Base-by-base conservation (phyloP, 1,140 invertebrate genomes). In the fruit fly (Drosophila melanogaster) region DNA sequence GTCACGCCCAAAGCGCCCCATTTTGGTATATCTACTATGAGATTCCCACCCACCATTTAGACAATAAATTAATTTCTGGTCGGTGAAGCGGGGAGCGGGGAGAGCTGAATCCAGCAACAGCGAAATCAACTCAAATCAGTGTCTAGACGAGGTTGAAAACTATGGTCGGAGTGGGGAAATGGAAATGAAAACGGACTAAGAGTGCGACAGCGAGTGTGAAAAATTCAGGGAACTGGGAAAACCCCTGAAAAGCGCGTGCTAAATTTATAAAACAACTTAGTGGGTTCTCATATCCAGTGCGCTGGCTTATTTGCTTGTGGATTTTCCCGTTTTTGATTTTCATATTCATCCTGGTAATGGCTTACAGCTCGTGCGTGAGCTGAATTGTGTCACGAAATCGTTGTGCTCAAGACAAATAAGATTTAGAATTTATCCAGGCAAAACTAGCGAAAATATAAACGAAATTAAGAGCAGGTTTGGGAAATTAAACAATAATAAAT, bases 61-160 rank as follows among this genome's bases (percentile, higher is more conserved):
- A 81, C 84, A 87, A 86, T 86, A 87, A 86, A 86, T 86, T 86
- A 83, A 86, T 86, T 86, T 86, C 43, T 37, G 66, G 40, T 62
- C 51, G 47, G 46, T 35, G 66, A 38, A 47, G 22, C 33, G 46
- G 38, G 66, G 43, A 47, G 22, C 33, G 62, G 26, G 41, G 22
- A 4, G 8, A 37, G 53, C 40, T 24, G 30, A 14, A 46, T 19
- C 14, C 37, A 67, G 40, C 70, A 47, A 70, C 56, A 49, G 44
- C 35, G 51, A 77, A 59, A 76, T 77, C 75, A 67, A 84, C 76
- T 72, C 55, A 79, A 81, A 86, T 86, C 79, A 87, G 83, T 81
- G 83, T 87, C 83, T 86, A 83, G 83, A 87, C 83, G 33, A 46
- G 65, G 74, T 67, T 40, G 53, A 57, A 56, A 72, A 60, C 66